Conservation (phyloP, 2,888 invertebrate genomes). For the Dicranocentrus wangi region DNA sequence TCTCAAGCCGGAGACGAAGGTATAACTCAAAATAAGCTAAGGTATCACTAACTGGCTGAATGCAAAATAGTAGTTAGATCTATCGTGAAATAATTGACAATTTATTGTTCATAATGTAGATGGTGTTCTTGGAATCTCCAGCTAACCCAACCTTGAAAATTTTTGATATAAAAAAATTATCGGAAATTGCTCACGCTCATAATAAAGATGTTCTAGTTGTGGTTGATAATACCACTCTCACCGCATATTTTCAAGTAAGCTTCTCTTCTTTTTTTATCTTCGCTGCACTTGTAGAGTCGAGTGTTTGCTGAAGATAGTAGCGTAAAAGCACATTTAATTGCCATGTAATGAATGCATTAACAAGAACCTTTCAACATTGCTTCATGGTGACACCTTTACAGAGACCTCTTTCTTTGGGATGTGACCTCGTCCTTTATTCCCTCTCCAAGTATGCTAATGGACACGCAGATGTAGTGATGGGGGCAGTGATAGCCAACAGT, state of each 20-base stretch:
- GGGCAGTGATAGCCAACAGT: conserved; percentile 85
- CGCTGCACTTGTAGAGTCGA: too few species aligned
- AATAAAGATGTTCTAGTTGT: conserved; percentile 75
- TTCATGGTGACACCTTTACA: conserved; percentile 75
- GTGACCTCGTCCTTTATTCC: conserved; percentile 92
- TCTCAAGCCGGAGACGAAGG: conserved; percentile 77
- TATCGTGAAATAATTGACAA: not conserved
- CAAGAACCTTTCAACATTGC: too few species aligned
- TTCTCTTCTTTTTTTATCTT: not conserved
- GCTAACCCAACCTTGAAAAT: conserved; percentile 79
- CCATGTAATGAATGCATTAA: too few species aligned
- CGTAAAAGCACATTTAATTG: too few species aligned
- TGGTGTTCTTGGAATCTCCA: conserved; percentile 80
- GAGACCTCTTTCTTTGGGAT: conserved; percentile 91
- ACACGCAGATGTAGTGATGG: conserved; percentile 97
- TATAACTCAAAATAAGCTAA: too few species aligned
- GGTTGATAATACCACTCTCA: conserved; percentile 79
- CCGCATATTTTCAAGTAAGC: conserved; percentile 77
- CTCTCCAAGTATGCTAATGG: conserved; percentile 99
- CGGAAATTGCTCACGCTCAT: conserved; percentile 74
- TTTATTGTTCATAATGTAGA: conserved; percentile 32
- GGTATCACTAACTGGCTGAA: too few species aligned
- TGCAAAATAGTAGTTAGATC: conserved; percentile 9
- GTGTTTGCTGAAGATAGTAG: too few species aligned
- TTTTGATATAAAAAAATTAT: conserved; percentile 77